Base-by-base conservation (phyloP, 2,113 vertebrate genomes). In the Pithys albifrons region DNA sequence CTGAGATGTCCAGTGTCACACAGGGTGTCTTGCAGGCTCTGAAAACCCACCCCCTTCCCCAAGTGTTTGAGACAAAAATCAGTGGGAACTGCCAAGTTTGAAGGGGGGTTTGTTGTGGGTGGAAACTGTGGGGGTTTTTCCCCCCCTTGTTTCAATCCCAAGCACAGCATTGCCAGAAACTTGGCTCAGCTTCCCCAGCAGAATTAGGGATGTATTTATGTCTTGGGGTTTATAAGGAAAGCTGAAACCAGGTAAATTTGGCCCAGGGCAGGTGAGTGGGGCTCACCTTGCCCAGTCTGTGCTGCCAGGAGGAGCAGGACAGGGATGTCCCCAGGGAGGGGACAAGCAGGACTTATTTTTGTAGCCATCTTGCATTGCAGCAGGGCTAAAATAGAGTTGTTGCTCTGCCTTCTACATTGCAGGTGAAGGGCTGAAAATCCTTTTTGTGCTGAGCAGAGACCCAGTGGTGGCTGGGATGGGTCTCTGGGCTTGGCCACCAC, bases 171-270 rank as follows among this genome's bases (percentile, higher is more conserved):
- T 75, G 83, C 79, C 85, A 91, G 85, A 80, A 91, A 48, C 85
- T 69, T 87, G 76, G 80, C 88, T 65, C 9, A 9, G 59, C 43
- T 67, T 76, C 57, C 15, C 31, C 49, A n/a, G 46, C 85, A 64
- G 85, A 72, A 25, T 76, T 67, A 41, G 83, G 91, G 74, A 72
- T 5, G 4, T 70, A 28, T 77, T 91, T 83, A 3, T 39, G 64
- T 78, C 71, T 64, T 0, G 0, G 69, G 74, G 39, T 52, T 83
- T 93, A 55, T 91, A 71, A 80, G 91, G 84, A 88, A 97, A 80
- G 37, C 55, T 89, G 81, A 85, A 70, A 58, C 73, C 78, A 85
- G 93, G 85, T 94, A 85, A 91, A 79, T 91, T 62, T 92, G 93
- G 92, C 79, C 61, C 13, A 14, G 31, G 52, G 28, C 57, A 49